Evolutionary conservation across 1,140 invertebrate species (phyloP), one percentile per base, ranked within the genome.

Genomic region (Zaprionus inermis): DNA sequence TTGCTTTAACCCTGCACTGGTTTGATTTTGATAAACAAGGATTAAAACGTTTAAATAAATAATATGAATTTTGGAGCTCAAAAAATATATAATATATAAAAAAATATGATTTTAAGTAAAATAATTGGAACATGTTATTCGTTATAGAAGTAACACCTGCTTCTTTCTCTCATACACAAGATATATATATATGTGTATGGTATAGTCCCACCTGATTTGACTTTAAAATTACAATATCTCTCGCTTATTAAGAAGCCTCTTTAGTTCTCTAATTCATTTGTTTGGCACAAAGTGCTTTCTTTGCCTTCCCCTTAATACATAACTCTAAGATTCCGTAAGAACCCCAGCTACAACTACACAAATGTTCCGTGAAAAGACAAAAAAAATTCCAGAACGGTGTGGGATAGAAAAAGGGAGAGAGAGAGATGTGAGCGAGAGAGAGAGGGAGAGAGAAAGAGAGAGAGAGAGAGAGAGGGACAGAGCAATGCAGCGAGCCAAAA

Each of bases 401-500:
- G n/a, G 41, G 49, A 9, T 12, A n/a, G 22, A 20, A 30, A 32
- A 30, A 14, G 4, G 18, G 24, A 36, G 5, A 41, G 22, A 41
- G 49, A 12, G 24, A 11, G 24, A 12, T n/a, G n/a, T n/a, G n/a
- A n/a, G n/a, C n/a, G n/a, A n/a, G 7, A 18, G 7, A 18, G 12
- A 38, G 7, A 44, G n/a, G 41, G 49, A 9, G 16, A n/a, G 22
- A 20, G 38, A 32, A 30, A 14, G 4, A 24, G 24, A 36, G 5
- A 41, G 22, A 41, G 49, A 12, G 24, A 11, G 24, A 12, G 30
- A 41, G 57, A 28, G 24, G 5, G 24, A 28, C 24, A 36, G 57
- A 54, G 34, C 41, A 71, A 65, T 71, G 55, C 72, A 70, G 74
- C 73, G 68, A 80, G 74, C 81, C 81, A 81, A 86, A 88, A 82